Conservation (phyloP, 1,140 invertebrate genomes). For the Philaenus spumarius region DNA sequence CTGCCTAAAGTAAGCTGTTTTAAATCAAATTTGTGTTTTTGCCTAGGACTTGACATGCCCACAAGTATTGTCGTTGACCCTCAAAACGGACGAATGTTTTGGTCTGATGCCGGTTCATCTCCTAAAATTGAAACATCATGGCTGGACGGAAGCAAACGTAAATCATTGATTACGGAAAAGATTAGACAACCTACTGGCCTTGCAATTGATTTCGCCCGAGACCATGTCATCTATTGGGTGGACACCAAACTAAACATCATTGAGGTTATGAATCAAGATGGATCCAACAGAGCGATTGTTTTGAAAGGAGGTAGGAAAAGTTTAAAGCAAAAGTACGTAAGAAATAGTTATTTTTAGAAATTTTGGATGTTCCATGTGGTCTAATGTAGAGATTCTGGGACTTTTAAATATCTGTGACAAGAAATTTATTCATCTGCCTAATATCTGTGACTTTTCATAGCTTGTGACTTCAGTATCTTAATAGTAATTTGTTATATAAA, state of each 20-base stretch:
- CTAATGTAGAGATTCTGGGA: too few relatives aligned
- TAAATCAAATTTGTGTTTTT: too few relatives aligned
- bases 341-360: too few relatives aligned
- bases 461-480: too few relatives aligned
- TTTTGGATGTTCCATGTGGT: too few relatives aligned
- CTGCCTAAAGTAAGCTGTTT: too few relatives aligned
- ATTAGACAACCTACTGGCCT: constrained; percentile 82
- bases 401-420: too few relatives aligned
- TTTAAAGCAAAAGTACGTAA: too few relatives aligned
- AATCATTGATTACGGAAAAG: constrained; percentile 67
- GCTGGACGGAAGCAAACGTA: constrained; percentile 90
- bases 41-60: constrained; percentile 66
- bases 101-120: constrained; percentile 77
- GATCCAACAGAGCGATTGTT: constrained; percentile 65
- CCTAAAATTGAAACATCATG: constrained; percentile 86
- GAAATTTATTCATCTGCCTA: too few relatives aligned
- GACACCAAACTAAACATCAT: constrained; percentile 92
- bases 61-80: constrained; percentile 84
- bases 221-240: constrained; percentile 89
- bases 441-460: too few relatives aligned
- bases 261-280: constrained; percentile 81
- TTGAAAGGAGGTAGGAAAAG: constrained; percentile 51
- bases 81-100: constrained; percentile 75
- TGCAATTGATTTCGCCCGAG: constrained; percentile 83
- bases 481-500: too few relatives aligned